Conservation (phyloP, 2,113 vertebrate genomes). For the Taurulus bubalis region DNA sequence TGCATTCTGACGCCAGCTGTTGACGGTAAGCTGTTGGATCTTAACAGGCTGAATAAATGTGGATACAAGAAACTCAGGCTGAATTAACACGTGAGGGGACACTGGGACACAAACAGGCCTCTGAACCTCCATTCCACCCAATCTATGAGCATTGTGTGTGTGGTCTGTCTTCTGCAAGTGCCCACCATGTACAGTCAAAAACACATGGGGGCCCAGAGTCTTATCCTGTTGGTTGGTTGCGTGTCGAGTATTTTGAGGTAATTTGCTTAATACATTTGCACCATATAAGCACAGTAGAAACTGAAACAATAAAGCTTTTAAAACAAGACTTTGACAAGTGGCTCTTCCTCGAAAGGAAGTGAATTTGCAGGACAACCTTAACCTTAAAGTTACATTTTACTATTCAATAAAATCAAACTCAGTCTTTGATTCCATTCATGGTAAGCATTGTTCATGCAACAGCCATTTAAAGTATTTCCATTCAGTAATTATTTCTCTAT, state of each 20-base stretch:
- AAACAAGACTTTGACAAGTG: neutral
- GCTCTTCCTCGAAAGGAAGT: too few species aligned
- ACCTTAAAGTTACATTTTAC: neutral
- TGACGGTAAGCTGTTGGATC: slow-evolving; percentile 3
- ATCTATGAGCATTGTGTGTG: too few species aligned
- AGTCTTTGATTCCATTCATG: neutral
- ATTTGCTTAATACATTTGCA: neutral
- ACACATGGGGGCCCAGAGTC: neutral
- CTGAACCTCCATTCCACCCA: neutral
- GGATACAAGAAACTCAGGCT: slow-evolving; percentile 3
- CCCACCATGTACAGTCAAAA: neutral
- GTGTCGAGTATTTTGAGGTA: neutral
- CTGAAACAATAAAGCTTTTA: neutral
- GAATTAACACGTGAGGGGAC: neutral
- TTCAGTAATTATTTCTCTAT: too few species aligned
- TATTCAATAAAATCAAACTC: neutral
- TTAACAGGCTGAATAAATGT: neutral
- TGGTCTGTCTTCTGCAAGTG: neutral
- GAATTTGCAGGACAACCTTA: too few species aligned
- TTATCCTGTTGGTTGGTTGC: neutral
- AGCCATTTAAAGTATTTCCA: too few species aligned
- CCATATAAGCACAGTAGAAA: neutral
- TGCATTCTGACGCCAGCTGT: slow-evolving; percentile 10
- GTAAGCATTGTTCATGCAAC: too few species aligned
- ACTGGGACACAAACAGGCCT: neutral